Conservation (phyloP, 1,140 invertebrate genomes). For the Druon quercuslanigerum region DNA sequence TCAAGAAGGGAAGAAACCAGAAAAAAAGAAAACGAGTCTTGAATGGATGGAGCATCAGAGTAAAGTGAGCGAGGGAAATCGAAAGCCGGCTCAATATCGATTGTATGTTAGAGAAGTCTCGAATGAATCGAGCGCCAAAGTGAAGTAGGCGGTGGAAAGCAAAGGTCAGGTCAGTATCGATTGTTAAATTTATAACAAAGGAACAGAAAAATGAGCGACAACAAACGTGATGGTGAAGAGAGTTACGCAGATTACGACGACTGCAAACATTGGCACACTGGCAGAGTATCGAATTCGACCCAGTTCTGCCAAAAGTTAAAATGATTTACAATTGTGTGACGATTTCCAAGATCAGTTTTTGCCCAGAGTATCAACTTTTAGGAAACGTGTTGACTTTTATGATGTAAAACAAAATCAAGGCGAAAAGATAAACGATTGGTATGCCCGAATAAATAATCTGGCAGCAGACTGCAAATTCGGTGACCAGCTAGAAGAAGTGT, state of each 20-base stretch:
- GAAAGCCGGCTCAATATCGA: too few relatives aligned
- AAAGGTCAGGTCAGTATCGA: too few relatives aligned
- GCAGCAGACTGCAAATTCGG: conserved; percentile 48
- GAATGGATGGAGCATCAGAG: too few relatives aligned
- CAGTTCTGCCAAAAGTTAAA: too few relatives aligned
- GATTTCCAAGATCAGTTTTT: conserved; percentile 32
- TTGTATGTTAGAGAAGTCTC: too few relatives aligned
- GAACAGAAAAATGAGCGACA: background rate
- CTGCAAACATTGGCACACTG: conserved; percentile 32
- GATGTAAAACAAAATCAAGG: conserved; percentile 33
- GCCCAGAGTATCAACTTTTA: conserved; percentile 22
- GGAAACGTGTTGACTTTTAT: conserved; percentile 47
- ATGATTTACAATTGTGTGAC: background rate
- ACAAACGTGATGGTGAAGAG: too few relatives aligned
- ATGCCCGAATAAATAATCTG: conserved; percentile 43
- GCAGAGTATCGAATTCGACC: conserved; percentile 34
- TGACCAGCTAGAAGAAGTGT: conserved; percentile 29
- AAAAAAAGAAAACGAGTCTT: too few relatives aligned
- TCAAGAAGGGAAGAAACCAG: too few relatives aligned
- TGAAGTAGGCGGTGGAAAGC: too few relatives aligned
- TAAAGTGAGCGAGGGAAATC: too few relatives aligned
- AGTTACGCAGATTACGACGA: conserved; percentile 15
- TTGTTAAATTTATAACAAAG: too few relatives aligned
- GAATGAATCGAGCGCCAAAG: too few relatives aligned
- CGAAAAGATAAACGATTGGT: conserved; percentile 47